Conservation (phyloP, 2,888 invertebrate genomes). For the Pegoplata infirma region DNA sequence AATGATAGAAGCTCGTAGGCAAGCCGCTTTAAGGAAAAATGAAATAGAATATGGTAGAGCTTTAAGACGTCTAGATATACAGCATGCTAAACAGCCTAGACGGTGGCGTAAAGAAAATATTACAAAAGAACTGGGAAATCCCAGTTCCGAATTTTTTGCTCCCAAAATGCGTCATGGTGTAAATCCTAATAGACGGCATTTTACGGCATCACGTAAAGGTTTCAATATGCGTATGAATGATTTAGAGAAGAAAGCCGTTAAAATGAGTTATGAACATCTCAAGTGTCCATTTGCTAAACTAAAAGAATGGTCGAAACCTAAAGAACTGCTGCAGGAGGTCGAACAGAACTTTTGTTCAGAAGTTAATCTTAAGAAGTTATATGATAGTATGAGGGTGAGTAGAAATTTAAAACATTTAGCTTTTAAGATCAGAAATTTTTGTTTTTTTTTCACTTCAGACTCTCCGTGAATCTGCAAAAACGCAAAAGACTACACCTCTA, state of each 20-base stretch:
- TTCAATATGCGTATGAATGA: constrained; percentile 75
- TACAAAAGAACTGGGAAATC: constrained; percentile 80
- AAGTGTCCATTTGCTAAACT: constrained; percentile 73
- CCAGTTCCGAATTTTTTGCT: constrained; percentile 82
- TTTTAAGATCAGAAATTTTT: not conserved
- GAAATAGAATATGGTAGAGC: constrained; percentile 75
- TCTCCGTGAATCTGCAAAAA: constrained; percentile 67
- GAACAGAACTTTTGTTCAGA: constrained; percentile 75
- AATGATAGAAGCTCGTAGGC: constrained; percentile 79
- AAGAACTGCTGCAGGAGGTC: constrained; percentile 71
- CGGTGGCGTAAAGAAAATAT: constrained; percentile 78
- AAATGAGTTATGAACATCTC: constrained; percentile 65
- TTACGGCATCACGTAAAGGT: constrained; percentile 68
- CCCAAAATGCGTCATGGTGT: constrained; percentile 83
- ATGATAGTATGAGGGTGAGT: constrained; percentile 72
- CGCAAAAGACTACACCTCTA: constrained; percentile 68
- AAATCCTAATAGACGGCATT: constrained; percentile 82
- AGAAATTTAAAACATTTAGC: not conserved
- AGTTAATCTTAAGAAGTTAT: constrained; percentile 72
- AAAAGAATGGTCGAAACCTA: constrained; percentile 73
- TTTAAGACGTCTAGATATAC: constrained; percentile 79
- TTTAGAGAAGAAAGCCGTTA: constrained; percentile 69
- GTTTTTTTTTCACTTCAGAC: constrained; percentile 59
- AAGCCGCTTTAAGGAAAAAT: constrained; percentile 80
- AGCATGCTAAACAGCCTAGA: constrained; percentile 74